A percentile compares a stretch with the other conserved stretches of the same genome.
Conservation (phyloP, 2,797 vertebrate species). For the Eutrigla gurnardus region DNA sequence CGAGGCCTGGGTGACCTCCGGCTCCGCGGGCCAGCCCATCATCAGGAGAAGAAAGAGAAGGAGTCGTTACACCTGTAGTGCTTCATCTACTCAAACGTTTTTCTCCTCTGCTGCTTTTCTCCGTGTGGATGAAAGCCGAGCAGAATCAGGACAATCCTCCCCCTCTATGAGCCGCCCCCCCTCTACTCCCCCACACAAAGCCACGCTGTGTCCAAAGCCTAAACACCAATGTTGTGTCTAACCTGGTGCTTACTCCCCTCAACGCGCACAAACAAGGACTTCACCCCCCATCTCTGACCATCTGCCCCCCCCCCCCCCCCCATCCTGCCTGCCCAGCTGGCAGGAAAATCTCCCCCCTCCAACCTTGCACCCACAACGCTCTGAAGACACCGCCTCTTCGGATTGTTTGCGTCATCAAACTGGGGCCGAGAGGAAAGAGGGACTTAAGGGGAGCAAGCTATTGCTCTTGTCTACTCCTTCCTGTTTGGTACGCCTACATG, state of each 20-base stretch:
- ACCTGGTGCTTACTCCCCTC: slow-evolving; percentile 75
- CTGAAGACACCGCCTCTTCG: slow-evolving; percentile 31
- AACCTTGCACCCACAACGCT: slow-evolving; percentile 21
- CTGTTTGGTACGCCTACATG: slow-evolving; percentile 59
- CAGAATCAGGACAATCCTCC: slow-evolving; percentile 45
- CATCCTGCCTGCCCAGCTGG: slow-evolving; percentile 59
- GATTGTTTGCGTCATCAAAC: slow-evolving; percentile 46
- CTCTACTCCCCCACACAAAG: slow-evolving; percentile 52
- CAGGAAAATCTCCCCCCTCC: slow-evolving; percentile 48
- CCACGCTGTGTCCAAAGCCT: slow-evolving; percentile 56
- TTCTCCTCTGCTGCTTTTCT: slow-evolving; percentile 30
- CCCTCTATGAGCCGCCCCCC: slow-evolving; percentile 12
- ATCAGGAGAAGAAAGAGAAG: slow-evolving; percentile 59
- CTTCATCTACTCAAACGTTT: neutral
- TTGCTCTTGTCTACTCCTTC: slow-evolving; percentile 60
- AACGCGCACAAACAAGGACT: slow-evolving; percentile 76
- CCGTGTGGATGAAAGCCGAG: slow-evolving; percentile 36
- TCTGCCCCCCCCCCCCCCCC: slow-evolving; percentile 74
- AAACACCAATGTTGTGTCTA: slow-evolving; percentile 79
- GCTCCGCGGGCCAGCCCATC: slow-evolving; percentile 61
- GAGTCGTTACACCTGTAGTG: slow-evolving; percentile 27
- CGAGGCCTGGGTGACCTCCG: slow-evolving; percentile 54
- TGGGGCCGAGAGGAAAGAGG: slow-evolving; percentile 41
- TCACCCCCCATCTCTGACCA: slow-evolving; percentile 76
- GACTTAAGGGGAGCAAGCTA: slow-evolving; percentile 57